Evolutionary conservation across 1,140 invertebrate species (phyloP).

Genomic region (Pissodes strobi): DNA sequence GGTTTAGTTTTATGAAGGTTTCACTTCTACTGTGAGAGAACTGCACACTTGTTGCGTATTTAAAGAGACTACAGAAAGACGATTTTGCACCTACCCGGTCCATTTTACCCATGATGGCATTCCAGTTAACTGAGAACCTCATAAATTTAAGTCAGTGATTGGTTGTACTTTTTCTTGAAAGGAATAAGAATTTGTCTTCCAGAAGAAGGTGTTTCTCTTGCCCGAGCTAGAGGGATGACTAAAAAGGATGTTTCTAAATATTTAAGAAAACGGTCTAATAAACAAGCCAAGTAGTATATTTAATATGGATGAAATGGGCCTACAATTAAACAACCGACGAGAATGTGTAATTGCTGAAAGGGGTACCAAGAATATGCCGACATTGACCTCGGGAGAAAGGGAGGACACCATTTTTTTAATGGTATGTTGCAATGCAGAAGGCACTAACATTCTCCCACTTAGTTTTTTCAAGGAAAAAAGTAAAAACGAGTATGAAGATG

Average conservation of each 20-base stretch:
- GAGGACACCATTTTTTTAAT: slow-evolving; percentile 51
- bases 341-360: slow-evolving; percentile 48
- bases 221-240: neutral
- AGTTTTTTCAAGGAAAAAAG: slow-evolving; percentile 52
- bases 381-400: slow-evolving; percentile 48
- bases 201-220: slow-evolving; percentile 28
- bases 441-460: slow-evolving; percentile 45
- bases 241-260: slow-evolving; percentile 28
- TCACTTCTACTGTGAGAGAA: too few relatives aligned
- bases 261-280: slow-evolving; percentile 35
- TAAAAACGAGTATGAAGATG: slow-evolving; percentile 48
- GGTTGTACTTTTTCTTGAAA: slow-evolving; percentile 3
- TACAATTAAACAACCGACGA: slow-evolving; percentile 45
- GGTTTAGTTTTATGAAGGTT: too few relatives aligned
- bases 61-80: too few relatives aligned
- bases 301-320: too few relatives aligned
- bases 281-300: too few relatives aligned
- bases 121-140: too few relatives aligned
- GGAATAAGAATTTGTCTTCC: slow-evolving; percentile 1
- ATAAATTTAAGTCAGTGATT: too few relatives aligned
- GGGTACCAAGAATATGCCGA: slow-evolving; percentile 45
- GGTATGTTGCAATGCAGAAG: slow-evolving; percentile 45
- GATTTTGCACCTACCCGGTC: too few relatives aligned
- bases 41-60: too few relatives aligned
- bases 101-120: too few relatives aligned